Evolutionary conservation across 2,797 vertebrate species (phyloP), one percentile per base, ranked within the genome.

Genomic region (Eleutherodactylus coqui): DNA sequence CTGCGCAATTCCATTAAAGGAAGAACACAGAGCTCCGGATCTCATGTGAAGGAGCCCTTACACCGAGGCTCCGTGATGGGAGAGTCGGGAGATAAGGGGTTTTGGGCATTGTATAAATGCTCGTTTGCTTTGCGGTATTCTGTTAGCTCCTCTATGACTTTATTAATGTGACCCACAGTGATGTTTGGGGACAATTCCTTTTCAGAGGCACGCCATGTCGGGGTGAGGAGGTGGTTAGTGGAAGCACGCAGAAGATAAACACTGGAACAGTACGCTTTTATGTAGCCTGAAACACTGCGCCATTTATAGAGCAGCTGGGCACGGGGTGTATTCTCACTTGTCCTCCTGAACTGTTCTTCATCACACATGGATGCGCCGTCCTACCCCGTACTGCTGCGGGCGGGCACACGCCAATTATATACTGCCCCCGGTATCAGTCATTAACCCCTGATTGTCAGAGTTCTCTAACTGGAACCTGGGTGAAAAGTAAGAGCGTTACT

Each of bases 171-270:
- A 38, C 6, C 32, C 64, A 5, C 24, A 19, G 7, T 34, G 29
- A 53, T 29, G 13, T 55, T 38, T 55, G 49, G 17, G 51, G 3
- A 6, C 19, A 36, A 11, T 49, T 75, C 16, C 10, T 32, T 14
- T 27, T 75, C 2, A 16, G 24, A n/a, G 38, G 3, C 41, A 43
- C 21, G 27, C 43, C 13, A 49, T 24, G 24, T n/a, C 17, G 75
- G 69, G 36, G 36, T 69, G 64, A 72, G 69, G 60, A 80, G 62
- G 79, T 19, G 43, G 29, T 69, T 45, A 6, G 10, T 29, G 41
- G 79, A 47, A 36, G 79, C 32, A 69, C 36, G 62, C 60, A 81
- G 69, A 81, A 69, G 38, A 69, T 70, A 82, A 81, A 82, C 62
- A 53, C 21, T 36, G 1, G 49, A 70, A 70, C 64, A 70, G 11